phyloP scores from a whole-genome alignment of 1,140 invertebrate species.

The Conus betulinus region DNA sequence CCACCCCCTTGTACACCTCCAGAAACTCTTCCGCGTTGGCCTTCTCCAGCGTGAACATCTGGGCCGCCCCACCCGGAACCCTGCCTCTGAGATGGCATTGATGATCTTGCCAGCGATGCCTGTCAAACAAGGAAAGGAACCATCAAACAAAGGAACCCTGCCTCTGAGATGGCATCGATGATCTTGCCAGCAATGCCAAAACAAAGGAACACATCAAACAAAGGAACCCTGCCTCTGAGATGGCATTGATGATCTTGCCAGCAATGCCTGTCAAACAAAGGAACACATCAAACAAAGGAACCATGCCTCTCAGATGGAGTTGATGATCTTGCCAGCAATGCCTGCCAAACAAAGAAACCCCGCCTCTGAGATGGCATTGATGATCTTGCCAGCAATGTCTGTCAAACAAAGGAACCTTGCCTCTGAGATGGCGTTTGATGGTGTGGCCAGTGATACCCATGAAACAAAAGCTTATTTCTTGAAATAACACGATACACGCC shows the following conservation, averaged over 20 bases:
- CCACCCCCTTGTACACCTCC: slow-evolving; percentile 88
- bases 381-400: slow-evolving; percentile 82
- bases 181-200: no score
- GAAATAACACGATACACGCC: no score
- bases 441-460: slow-evolving; percentile 81
- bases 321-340: not conserved
- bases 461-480: not conserved
- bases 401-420: not conserved
- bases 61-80: slow-evolving; percentile 86
- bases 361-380: slow-evolving; percentile 84
- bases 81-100: slow-evolving; percentile 83
- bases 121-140: slow-evolving; percentile 38
- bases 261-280: no score
- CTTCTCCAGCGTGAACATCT: slow-evolving; percentile 83
- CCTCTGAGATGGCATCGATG: no score
- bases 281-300: not conserved
- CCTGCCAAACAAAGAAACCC: slow-evolving; percentile 78
- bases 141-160: no score
- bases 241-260: no score
- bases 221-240: no score
- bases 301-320: not conserved
- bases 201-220: no score
- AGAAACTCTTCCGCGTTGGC: slow-evolving; percentile 92
- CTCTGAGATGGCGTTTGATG: slow-evolving; percentile 82
- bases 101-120: slow-evolving; percentile 83